A percentile compares a stretch with the other conserved stretches of the same genome.
phyloP scores from a whole-genome alignment of 2,113 vertebrate genomes.

The Dasypus novemcinctus region DNA sequence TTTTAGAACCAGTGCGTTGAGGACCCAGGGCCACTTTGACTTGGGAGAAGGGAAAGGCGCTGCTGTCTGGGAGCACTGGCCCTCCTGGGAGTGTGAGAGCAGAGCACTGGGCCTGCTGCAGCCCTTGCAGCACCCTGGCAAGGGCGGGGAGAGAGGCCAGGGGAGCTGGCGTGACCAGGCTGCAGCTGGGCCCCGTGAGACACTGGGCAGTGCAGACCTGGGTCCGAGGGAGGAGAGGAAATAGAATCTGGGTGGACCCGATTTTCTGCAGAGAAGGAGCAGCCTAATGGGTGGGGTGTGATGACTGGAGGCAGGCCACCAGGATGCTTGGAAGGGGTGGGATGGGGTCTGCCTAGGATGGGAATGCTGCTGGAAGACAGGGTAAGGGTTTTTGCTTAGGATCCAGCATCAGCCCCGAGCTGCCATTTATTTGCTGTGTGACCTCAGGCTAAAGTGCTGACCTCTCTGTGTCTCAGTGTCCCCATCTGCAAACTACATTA shows the following conservation, averaged over 20 bases:
- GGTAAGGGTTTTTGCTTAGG: not conserved
- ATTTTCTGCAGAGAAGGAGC: not conserved
- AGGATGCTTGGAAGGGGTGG: not conserved
- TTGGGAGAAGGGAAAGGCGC: not conserved
- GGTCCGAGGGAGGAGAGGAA: not conserved
- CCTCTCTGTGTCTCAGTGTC: not conserved
- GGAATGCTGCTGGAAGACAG: not conserved
- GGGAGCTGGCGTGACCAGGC: not conserved
- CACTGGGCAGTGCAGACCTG: not conserved
- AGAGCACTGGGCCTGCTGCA: not conserved
- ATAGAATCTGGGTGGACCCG: not conserved
- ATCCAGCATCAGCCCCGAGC: not conserved
- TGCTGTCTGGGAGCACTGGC: not conserved
- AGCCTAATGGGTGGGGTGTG: not conserved
- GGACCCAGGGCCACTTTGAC: not conserved
- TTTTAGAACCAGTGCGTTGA: not conserved
- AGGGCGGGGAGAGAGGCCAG: accelerated
- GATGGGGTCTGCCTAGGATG: not conserved
- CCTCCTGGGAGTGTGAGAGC: not conserved
- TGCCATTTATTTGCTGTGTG: accelerated
- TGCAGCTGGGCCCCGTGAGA: not conserved
- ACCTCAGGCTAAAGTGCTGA: not conserved
- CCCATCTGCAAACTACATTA: not conserved
- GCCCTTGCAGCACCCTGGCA: not conserved
- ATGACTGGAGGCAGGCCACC: not conserved